Conservation (phyloP, 2,888 invertebrate species). For the Chrysotoxum bicinctum region DNA sequence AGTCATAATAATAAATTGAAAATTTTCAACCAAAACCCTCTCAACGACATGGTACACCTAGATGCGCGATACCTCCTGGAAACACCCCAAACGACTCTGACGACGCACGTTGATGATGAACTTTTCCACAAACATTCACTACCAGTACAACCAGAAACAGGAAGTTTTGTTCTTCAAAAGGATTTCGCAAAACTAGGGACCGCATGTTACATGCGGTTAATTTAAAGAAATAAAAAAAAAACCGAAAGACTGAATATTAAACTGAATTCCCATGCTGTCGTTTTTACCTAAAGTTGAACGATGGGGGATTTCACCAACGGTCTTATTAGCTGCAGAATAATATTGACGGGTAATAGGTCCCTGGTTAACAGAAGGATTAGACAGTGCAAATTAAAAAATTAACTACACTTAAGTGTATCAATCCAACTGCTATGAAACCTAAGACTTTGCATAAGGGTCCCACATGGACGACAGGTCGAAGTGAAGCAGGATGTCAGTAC, state of each 20-base stretch:
- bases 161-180: conserved; percentile 3
- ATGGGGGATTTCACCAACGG: not conserved
- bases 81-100: conserved; percentile 5
- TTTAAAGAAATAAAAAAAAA: conserved; percentile 2
- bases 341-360: no score
- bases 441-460: no score
- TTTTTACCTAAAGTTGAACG: not conserved
- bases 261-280: not conserved
- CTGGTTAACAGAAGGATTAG: no score
- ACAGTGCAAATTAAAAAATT: no score
- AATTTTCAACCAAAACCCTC: conserved; percentile 6
- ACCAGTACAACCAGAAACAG: no score
- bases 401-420: no score
- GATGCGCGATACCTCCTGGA: conserved; percentile 1
- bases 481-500: no score
- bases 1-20: conserved; percentile 61
- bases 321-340: no score
- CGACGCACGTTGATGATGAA: conserved; percentile 13
- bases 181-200: conserved; percentile 10
- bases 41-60: not conserved
- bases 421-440: no score
- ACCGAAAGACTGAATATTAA: not conserved
- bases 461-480: no score
- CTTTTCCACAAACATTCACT: not conserved
- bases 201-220: conserved; percentile 26